phyloP scores from a whole-genome alignment of 2,888 invertebrate genomes.

The Ceratothoa steindachneri region DNA sequence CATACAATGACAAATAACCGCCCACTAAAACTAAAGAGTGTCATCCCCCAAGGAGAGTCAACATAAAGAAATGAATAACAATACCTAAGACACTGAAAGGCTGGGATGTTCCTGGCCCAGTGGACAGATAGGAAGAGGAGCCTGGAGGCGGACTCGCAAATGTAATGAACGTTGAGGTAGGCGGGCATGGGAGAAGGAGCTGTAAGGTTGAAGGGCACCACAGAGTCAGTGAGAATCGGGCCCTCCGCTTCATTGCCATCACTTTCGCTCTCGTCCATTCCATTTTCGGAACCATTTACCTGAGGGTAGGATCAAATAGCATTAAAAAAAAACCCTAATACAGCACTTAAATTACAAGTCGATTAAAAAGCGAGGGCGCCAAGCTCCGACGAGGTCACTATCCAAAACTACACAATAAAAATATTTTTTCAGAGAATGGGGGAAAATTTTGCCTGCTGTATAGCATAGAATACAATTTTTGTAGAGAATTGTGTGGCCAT shows the following conservation, averaged over 20 bases:
- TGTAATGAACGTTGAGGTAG: constrained; percentile 88
- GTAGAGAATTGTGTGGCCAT: no score
- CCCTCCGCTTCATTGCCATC: constrained; percentile 57
- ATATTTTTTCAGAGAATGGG: no score
- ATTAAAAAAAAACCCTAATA: no score
- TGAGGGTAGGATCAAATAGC: background rate
- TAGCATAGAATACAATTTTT: no score
- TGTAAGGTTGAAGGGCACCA: constrained; percentile 70
- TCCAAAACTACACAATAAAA: no score
- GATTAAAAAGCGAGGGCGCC: no score
- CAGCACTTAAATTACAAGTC: background rate
- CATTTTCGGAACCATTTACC: constrained; percentile 41
- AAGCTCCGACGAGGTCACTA: no score
- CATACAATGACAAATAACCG: no score
- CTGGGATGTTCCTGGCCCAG: constrained; percentile 80
- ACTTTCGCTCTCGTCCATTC: constrained; percentile 49
- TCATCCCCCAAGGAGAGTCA: no score
- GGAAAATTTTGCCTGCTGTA: no score
- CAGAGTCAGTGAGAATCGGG: constrained; percentile 65
- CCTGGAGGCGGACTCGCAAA: constrained; percentile 90
- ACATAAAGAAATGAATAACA: no score
- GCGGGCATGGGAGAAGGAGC: constrained; percentile 73
- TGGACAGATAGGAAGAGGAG: constrained; percentile 83
- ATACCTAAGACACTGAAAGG: constrained; percentile 74
- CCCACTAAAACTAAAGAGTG: no score